phyloP scores from a whole-genome alignment of 2,797 vertebrate species.

The Adelosebastes latens region DNA sequence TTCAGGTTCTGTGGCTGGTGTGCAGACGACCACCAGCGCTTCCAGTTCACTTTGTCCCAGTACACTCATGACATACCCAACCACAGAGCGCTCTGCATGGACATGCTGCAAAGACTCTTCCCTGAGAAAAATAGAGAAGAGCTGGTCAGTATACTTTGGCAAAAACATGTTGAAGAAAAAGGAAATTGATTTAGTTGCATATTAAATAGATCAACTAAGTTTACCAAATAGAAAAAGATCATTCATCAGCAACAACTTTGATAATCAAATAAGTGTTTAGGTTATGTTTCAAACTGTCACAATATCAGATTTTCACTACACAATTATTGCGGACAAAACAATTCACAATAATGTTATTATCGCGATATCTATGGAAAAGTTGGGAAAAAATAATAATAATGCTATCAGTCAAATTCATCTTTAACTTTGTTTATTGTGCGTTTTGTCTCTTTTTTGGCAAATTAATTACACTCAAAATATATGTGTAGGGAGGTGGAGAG shows the following conservation, averaged over 20 bases:
- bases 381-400: background rate
- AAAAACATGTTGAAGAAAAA: background rate
- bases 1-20: slow-evolving; percentile 86
- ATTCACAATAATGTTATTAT: too few relatives aligned
- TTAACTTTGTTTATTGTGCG: too few relatives aligned
- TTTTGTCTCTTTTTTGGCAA: too few relatives aligned
- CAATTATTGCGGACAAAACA: too few relatives aligned
- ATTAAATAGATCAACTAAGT: background rate
- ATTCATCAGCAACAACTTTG: too few relatives aligned
- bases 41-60: slow-evolving; percentile 82
- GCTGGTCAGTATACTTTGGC: slow-evolving; percentile 85
- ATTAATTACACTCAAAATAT: too few relatives aligned
- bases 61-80: slow-evolving; percentile 84
- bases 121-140: slow-evolving; percentile 85
- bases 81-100: slow-evolving; percentile 86
- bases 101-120: slow-evolving; percentile 89
- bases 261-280: too few relatives aligned
- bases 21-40: slow-evolving; percentile 86
- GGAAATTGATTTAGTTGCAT: background rate
- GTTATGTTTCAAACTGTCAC: too few relatives aligned
- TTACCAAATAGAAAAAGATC: background rate
- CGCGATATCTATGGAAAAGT: too few relatives aligned
- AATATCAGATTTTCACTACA: too few relatives aligned
- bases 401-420: too few relatives aligned
- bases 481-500: too few relatives aligned